These are phyloP conservation scores for Hylyphantes graminicola DNA, from an alignment of 1,140 invertebrate species.

Conservation along the genomic window DNA sequence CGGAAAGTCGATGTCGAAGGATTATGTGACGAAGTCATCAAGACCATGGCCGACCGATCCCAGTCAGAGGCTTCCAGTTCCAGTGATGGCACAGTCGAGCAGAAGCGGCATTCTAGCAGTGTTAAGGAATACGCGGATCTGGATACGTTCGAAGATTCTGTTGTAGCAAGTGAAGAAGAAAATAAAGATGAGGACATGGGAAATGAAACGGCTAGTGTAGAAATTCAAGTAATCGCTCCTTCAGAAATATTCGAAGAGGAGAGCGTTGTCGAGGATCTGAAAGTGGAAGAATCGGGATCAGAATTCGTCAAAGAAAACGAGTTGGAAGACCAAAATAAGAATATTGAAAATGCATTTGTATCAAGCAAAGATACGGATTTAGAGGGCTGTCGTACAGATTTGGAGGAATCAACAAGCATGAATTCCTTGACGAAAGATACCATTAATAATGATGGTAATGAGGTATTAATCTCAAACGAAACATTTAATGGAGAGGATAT, in stretches of 20 bases:
- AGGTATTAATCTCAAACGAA: neutral
- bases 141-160: neutral
- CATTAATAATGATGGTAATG: neutral
- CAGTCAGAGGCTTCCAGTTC: neutral
- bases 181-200: too few relatives aligned
- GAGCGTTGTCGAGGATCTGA: too few relatives aligned
- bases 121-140: conserved; percentile 13
- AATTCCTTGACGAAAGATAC: neutral
- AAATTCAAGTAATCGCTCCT: too few relatives aligned
- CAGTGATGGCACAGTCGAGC: neutral
- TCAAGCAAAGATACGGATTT: neutral
- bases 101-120: conserved; percentile 4
- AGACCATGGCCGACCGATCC: neutral
- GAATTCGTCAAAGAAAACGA: neutral
- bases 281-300: neutral
- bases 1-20: conserved; percentile 23
- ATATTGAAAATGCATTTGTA: neutral
- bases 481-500: neutral
- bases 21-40: conserved; percentile 15
- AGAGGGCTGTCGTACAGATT: conserved; percentile 21
- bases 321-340: neutral
- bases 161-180: neutral
- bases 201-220: too few relatives aligned
- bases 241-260: too few relatives aligned
- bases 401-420: conserved; percentile 23